Evolutionary conservation across 2,113 vertebrate species (phyloP), one percentile per base, ranked within the genome.

Genomic region (Sylvilagus bachmani): DNA sequence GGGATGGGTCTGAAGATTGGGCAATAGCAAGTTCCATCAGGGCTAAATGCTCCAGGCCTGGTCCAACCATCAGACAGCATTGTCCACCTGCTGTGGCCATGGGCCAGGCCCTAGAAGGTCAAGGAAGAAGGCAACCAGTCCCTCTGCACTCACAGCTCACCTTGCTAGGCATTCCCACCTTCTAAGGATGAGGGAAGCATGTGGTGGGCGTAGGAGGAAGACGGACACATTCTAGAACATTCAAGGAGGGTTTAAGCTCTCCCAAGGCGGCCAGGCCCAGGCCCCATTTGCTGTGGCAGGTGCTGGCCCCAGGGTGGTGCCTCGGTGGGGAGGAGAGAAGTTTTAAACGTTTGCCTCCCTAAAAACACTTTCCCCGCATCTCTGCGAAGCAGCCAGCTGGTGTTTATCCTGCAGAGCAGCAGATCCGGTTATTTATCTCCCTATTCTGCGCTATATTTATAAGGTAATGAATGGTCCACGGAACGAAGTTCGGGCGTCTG

Each of bases 401-500:
- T 93, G 77, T 86, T 91, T 53, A 83, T 71, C 83, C 94, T 82
- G 53, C 69, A 13, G 53, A 1, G 38, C 33, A 73, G 81, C 70
- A 89, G 75, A 88, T 64, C 73, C 81, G 31, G 81, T 83, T 92
- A 61, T 81, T 87, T 86, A 91, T 87, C 91, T 89, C 90, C 51
- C 33, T 62, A 49, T 61, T 93, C 70, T 53, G 21, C 27, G 81
- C 84, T 74, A 55, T 31, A 81, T 85, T 95, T 92, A 67, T 79
- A 67, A 90, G 96, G 95, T 88, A 90, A 96, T 55, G 86, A 93
- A 91, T 31, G 58, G 90, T 62, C 94, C 51, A 70, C 75, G 79
- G 61, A 87, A 95, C 69, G 83, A 94, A 97, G 93, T 96, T 86
- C 77, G 93, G 96, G 81, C 55, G 16, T 75, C 81, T 36, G 67